Evolutionary conservation across 2,113 vertebrate species (phyloP).

Genomic region (Sula dactylatra): DNA sequence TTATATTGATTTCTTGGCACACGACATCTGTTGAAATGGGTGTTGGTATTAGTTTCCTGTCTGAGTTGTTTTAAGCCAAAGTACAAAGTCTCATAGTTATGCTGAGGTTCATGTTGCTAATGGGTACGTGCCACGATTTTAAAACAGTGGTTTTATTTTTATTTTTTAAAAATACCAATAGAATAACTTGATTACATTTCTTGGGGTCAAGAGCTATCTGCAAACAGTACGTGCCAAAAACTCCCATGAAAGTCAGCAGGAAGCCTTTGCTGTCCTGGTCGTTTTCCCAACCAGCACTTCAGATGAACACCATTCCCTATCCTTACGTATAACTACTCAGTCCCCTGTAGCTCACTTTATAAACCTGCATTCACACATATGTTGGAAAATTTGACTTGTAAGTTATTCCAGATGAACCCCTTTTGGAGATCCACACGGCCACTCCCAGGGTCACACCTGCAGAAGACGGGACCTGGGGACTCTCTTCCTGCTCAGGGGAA

Average conservation of each 20-base stretch:
- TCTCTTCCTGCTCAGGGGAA: not conserved
- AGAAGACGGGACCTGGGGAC: not conserved
- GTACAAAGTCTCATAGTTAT: not conserved
- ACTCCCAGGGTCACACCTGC: not conserved
- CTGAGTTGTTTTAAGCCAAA: not conserved
- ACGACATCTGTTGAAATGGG: not conserved
- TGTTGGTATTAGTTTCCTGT: not conserved
- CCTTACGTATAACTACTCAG: not conserved
- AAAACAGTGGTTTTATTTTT: not conserved
- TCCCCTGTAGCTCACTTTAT: not conserved
- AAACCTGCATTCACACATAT: not conserved
- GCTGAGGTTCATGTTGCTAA: not conserved
- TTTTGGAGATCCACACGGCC: not conserved
- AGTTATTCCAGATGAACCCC: not conserved
- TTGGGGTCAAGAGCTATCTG: not conserved
- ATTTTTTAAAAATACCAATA: not conserved
- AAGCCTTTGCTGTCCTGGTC: fast-evolving
- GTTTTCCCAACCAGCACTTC: not conserved
- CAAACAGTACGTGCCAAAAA: not conserved
- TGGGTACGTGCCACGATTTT: not conserved
- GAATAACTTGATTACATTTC: not conserved
- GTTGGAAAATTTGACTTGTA: not conserved
- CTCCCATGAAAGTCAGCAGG: not conserved
- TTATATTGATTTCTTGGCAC: not conserved
- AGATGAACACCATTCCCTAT: not conserved